Evolutionary conservation across 2,888 invertebrate genomes (phyloP).

Genomic region (Trissolcus brochymenae): DNA sequence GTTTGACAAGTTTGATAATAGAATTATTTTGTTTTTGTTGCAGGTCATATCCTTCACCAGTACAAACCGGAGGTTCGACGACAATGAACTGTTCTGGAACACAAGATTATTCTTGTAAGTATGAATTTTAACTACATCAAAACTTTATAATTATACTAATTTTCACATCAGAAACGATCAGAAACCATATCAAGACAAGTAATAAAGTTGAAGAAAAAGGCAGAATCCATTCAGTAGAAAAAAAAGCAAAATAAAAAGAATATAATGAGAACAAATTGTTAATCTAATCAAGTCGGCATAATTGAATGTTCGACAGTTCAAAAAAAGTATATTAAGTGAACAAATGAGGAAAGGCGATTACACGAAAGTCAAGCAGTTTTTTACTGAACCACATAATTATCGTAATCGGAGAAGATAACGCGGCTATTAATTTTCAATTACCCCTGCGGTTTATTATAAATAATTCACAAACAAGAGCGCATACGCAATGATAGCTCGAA

Average conservation of each 20-base stretch:
- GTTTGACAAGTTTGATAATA: conserved; percentile 13
- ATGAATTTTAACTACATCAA: not conserved
- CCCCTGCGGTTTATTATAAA: too few relatives aligned
- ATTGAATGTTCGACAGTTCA: not conserved
- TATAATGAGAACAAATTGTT: not conserved
- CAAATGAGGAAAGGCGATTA: too few relatives aligned
- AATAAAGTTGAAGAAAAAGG: too few relatives aligned
- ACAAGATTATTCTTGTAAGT: conserved; percentile 67
- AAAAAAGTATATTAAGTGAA: too few relatives aligned
- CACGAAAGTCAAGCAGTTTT: too few relatives aligned
- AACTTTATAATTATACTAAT: not conserved
- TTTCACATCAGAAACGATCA: not conserved
- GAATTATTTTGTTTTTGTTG: conserved; percentile 54
- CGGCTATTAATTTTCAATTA: too few relatives aligned
- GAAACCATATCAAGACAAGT: too few relatives aligned
- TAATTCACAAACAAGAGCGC: too few relatives aligned
- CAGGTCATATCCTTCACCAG: conserved; percentile 75
- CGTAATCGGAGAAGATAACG: too few relatives aligned
- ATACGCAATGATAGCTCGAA: not conserved
- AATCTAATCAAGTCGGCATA: not conserved
- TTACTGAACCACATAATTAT: too few relatives aligned
- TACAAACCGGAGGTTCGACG: conserved; percentile 72
- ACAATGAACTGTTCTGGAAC: conserved; percentile 72
- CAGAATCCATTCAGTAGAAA: not conserved
- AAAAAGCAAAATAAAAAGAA: not conserved